phyloP scores from a whole-genome alignment of 2,797 vertebrate genomes.

The Pangasius krempfi region DNA sequence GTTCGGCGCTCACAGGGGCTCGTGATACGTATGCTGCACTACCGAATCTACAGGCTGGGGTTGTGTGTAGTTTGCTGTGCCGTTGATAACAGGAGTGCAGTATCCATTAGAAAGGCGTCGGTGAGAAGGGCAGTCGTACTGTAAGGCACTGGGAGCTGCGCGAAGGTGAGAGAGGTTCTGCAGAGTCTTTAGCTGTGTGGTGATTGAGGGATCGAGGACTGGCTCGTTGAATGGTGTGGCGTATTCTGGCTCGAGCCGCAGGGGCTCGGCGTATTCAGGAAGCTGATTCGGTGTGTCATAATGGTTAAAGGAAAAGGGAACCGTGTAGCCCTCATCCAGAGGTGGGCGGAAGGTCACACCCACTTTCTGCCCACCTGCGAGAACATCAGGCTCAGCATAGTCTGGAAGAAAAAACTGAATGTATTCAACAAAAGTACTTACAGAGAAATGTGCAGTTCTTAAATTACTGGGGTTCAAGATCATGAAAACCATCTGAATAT shows the following conservation, averaged over 20 bases:
- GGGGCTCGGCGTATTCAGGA: slow-evolving; percentile 82
- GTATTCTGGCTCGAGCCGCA: slow-evolving; percentile 83
- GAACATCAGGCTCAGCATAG: slow-evolving; percentile 79
- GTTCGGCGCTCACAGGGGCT: slow-evolving; percentile 55
- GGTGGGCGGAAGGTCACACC: slow-evolving; percentile 81
- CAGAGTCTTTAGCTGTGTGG: background rate
- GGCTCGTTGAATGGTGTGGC: slow-evolving; percentile 83
- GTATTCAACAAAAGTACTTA: background rate
- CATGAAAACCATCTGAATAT: background rate
- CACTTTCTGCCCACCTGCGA: slow-evolving; percentile 67
- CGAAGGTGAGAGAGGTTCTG: slow-evolving; percentile 4
- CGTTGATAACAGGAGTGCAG: slow-evolving; percentile 69
- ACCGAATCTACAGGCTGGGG: slow-evolving; percentile 53
- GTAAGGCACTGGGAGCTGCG: slow-evolving; percentile 31
- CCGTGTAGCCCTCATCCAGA: slow-evolving; percentile 77
- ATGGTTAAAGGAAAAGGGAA: slow-evolving; percentile 78
- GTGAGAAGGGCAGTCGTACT: slow-evolving; percentile 78
- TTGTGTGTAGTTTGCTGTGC: slow-evolving; percentile 61
- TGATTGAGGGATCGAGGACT: slow-evolving; percentile 55
- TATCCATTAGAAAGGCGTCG: slow-evolving; percentile 73
- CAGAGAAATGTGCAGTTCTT: background rate
- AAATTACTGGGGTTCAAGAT: background rate
- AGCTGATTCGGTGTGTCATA: slow-evolving; percentile 78
- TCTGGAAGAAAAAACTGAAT: slow-evolving; percentile 67
- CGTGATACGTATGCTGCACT: slow-evolving; percentile 58